Percentiles rank a stretch among this genome's conserved stretches.
These are phyloP conservation scores for Naso thynnoides DNA, from an alignment of 2,797 vertebrate species.

Conservation along the genomic window DNA sequence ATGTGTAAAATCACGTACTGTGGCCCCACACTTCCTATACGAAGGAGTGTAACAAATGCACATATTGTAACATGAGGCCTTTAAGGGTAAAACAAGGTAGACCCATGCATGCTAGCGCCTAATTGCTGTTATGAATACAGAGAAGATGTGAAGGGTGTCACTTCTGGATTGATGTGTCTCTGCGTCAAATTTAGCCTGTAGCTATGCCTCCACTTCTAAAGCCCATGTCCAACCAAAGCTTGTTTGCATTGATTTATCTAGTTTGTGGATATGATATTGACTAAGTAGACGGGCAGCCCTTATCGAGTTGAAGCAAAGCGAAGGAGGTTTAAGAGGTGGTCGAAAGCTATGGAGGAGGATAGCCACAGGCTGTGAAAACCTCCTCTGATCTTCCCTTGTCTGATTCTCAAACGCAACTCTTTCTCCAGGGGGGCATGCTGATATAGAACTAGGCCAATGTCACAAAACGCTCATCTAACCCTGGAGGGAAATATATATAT, in stretches of 20 bases:
- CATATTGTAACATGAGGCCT: slow-evolving; percentile 21
- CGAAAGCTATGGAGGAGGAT: slow-evolving; percentile 80
- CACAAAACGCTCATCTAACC: slow-evolving; percentile 82
- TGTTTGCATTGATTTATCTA: slow-evolving; percentile 83
- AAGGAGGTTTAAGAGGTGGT: slow-evolving; percentile 82
- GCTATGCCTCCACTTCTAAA: slow-evolving; percentile 74
- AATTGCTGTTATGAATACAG: slow-evolving; percentile 66
- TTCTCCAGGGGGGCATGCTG: slow-evolving; percentile 78
- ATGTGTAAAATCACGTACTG: slow-evolving; percentile 64
- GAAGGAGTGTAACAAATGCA: slow-evolving; percentile 33
- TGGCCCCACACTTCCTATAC: slow-evolving; percentile 28
- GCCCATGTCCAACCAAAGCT: slow-evolving; percentile 74
- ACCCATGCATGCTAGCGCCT: slow-evolving; percentile 20
- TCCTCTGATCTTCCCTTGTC: slow-evolving; percentile 87
- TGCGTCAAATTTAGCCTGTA: slow-evolving; percentile 66
- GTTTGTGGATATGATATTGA: slow-evolving; percentile 83
- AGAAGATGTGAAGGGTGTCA: slow-evolving; percentile 61
- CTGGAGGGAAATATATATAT: slow-evolving; percentile 77
- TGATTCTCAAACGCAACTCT: slow-evolving; percentile 85
- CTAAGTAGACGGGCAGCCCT: slow-evolving; percentile 76
- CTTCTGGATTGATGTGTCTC: slow-evolving; percentile 74
- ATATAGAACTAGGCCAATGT: slow-evolving; percentile 86
- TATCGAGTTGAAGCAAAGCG: slow-evolving; percentile 70
- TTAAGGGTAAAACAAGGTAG: slow-evolving; percentile 20
- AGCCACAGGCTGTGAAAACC: slow-evolving; percentile 84